Percentiles rank a stretch among this genome's conserved stretches.
phyloP scores from a whole-genome alignment of 2,888 invertebrate genomes.

The Luffia ferchaultella region DNA sequence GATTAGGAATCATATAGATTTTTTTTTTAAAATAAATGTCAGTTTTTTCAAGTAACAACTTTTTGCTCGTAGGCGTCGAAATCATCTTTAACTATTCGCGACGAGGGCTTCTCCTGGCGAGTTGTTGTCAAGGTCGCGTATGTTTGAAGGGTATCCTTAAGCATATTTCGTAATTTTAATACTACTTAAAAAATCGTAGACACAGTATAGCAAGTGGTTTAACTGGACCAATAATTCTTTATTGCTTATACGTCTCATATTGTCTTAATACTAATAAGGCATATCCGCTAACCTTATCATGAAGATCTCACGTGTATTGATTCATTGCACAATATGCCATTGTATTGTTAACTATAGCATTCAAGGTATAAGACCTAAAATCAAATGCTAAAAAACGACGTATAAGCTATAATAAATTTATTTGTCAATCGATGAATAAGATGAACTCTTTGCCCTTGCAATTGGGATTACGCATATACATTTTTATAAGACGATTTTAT shows the following conservation, averaged over 20 bases:
- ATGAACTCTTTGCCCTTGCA: slow-evolving; percentile 25
- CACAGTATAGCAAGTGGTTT: background rate
- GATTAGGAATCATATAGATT: too few species aligned
- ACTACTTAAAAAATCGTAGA: background rate
- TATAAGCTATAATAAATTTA: slow-evolving; percentile 14
- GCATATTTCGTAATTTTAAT: too few species aligned
- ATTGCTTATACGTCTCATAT: slow-evolving; percentile 49
- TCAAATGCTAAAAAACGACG: slow-evolving; percentile 13
- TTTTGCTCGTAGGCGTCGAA: too few species aligned
- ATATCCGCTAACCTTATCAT: slow-evolving; percentile 54
- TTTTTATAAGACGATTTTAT: slow-evolving; percentile 5
- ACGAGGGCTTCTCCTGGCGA: too few species aligned
- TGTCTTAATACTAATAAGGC: slow-evolving; percentile 52
- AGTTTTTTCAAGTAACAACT: too few species aligned
- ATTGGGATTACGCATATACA: slow-evolving; percentile 10
- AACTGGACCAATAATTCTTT: slow-evolving; percentile 33
- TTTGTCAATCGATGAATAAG: slow-evolving; percentile 38
- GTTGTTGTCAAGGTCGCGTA: too few species aligned
- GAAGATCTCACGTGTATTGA: slow-evolving; percentile 41
- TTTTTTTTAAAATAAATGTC: too few species aligned
- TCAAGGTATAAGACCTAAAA: slow-evolving; percentile 6
- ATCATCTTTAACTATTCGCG: too few species aligned
- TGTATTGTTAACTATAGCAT: slow-evolving; percentile 17
- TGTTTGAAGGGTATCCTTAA: too few species aligned
- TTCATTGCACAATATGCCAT: slow-evolving; percentile 1